A percentile compares a stretch with the other conserved stretches of the same genome.
phyloP scores from a whole-genome alignment of 2,797 vertebrate genomes.

The Sebastes itinus region DNA sequence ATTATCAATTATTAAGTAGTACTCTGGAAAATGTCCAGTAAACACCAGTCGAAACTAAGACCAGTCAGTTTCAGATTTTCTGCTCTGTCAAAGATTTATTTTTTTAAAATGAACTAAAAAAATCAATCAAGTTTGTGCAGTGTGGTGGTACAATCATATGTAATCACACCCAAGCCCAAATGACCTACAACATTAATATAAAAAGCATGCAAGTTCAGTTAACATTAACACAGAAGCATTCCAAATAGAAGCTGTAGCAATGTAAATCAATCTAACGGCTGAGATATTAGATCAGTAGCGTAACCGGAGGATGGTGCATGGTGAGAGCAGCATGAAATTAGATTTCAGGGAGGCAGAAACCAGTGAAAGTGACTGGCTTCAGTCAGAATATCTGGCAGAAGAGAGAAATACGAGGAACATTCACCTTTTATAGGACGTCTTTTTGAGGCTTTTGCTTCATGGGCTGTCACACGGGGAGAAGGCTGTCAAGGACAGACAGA shows the following conservation, averaged over 20 bases:
- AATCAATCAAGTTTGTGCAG: not conserved
- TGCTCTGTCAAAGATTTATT: not conserved
- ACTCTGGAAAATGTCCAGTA: not conserved
- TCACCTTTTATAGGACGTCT: constrained; percentile 24
- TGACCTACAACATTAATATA: not conserved
- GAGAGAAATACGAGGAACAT: constrained; percentile 10
- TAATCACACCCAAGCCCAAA: not conserved
- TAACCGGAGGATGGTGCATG: constrained; percentile 58
- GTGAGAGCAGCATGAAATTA: constrained; percentile 80
- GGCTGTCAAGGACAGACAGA: not conserved
- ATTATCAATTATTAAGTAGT: not conserved
- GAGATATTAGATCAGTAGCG: constrained; percentile 74
- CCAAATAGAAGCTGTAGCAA: constrained; percentile 49
- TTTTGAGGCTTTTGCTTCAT: constrained; percentile 25
- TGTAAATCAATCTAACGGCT: constrained; percentile 66
- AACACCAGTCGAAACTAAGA: not conserved
- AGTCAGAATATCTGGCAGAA: constrained; percentile 42
- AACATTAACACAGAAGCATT: constrained; percentile 39
- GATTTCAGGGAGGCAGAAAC: constrained; percentile 68
- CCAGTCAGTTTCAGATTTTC: not conserved
- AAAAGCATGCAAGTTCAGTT: constrained; percentile 21
- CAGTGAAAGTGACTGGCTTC: constrained; percentile 77
- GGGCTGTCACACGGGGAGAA: not conserved
- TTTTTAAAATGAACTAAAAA: not conserved
- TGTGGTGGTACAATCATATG: not conserved